These are phyloP conservation scores for Cephus nigrinus DNA, from an alignment of 2,888 invertebrate species.

Conservation along the genomic window DNA sequence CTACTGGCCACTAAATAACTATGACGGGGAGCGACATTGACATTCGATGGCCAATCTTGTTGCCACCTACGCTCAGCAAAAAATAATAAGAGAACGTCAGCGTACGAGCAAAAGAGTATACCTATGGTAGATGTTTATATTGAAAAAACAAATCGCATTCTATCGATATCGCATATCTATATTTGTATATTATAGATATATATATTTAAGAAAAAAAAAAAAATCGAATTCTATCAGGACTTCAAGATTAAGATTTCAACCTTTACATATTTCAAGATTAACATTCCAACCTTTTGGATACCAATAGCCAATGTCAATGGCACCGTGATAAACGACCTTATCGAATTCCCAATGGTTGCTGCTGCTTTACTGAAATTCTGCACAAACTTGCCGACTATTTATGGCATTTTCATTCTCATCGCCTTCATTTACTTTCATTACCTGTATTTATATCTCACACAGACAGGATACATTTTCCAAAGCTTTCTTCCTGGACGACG, in stretches of 20 bases:
- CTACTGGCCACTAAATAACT: constrained; percentile 16
- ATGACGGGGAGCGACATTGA: constrained; percentile 28
- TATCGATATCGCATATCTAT: not conserved
- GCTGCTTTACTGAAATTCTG: not conserved
- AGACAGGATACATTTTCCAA: not conserved
- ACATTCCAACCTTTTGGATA: not conserved
- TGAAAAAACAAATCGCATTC: not conserved
- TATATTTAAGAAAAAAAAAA: no score
- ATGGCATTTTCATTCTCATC: not conserved
- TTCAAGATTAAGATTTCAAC: no score
- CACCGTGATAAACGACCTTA: not conserved
- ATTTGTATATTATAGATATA: no score
- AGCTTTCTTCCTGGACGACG: not conserved
- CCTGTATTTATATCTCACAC: not conserved
- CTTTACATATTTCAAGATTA: not conserved
- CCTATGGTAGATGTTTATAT: no score
- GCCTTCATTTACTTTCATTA: no score
- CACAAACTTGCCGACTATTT: not conserved
- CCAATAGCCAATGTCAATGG: not conserved
- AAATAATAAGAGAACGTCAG: not conserved
- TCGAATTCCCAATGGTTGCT: not conserved
- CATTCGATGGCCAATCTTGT: constrained; percentile 22
- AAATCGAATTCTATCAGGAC: no score
- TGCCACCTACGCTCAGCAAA: constrained; percentile 13
- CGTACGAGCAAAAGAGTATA: not conserved